Conservation (phyloP, 1,140 invertebrate species). For the Aphaenogaster rudis region DNA sequence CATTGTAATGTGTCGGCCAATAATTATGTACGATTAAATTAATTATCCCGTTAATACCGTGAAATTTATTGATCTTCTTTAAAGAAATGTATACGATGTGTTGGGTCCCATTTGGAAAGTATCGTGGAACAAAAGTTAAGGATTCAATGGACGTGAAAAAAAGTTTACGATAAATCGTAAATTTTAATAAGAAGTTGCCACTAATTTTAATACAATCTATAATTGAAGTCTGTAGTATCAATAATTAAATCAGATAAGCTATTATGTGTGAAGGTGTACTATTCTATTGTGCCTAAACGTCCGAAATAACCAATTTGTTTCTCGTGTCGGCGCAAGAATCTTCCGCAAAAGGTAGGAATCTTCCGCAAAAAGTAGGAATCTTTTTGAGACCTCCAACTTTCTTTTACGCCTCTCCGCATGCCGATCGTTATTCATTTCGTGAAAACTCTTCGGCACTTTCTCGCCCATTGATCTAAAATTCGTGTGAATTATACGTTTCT, state of each 20-base stretch:
- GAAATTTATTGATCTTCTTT: neutral
- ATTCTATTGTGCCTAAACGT: neutral
- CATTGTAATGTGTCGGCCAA: neutral
- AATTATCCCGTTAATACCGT: neutral
- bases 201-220: neutral
- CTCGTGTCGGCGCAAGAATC: neutral
- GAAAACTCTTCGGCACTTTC: neutral
- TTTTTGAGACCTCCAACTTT: neutral
- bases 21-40: neutral
- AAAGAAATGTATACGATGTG: neutral
- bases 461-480: neutral
- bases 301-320: neutral
- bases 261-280: neutral
- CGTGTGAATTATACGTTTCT: neutral
- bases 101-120: neutral
- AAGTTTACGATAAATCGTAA: neutral
- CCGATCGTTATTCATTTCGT: neutral
- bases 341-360: neutral
- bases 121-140: neutral
- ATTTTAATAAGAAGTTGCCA: neutral
- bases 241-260: neutral
- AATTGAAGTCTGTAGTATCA: neutral
- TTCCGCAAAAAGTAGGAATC: neutral
- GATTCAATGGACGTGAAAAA: neutral
- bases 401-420: neutral